Evolutionary conservation across 2,888 invertebrate genomes (phyloP).

Genomic region (Disparrhopalites patrizii): DNA sequence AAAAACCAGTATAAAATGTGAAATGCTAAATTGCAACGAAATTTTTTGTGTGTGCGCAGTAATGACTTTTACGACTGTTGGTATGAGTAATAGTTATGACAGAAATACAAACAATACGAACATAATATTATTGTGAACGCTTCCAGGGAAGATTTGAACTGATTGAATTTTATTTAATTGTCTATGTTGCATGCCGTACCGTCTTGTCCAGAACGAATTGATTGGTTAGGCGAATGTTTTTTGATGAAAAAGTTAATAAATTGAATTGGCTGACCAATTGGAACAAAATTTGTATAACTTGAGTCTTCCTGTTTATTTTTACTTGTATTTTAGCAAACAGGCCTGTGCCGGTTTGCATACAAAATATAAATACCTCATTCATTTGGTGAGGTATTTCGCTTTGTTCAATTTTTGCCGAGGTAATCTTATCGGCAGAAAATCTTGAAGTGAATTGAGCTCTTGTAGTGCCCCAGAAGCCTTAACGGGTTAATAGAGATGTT

Average conservation of each 20-base stretch:
- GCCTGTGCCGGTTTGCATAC: background rate
- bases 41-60: conserved; percentile 12
- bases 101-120: too few species aligned
- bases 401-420: too few species aligned
- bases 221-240: conserved; percentile 6
- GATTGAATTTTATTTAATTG: conserved; percentile 12
- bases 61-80: too few species aligned
- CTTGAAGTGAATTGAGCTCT: too few species aligned
- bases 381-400: too few species aligned
- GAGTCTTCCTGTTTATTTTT: background rate
- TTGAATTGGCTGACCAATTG: conserved; percentile 18
- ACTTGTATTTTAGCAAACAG: too few species aligned
- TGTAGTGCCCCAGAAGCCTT: too few species aligned
- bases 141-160: conserved; percentile 24
- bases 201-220: conserved; percentile 16
- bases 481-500: too few species aligned
- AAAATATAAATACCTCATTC: background rate
- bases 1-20: conserved; percentile 1
- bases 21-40: conserved; percentile 8
- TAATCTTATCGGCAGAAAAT: too few species aligned
- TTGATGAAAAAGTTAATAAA: conserved; percentile 14
- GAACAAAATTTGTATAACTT: background rate
- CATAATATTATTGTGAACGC: conserved; percentile 13
- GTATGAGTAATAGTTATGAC: too few species aligned
- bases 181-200: conserved; percentile 15